Evolutionary conservation across 2,797 vertebrate genomes (phyloP).

Genomic region (Pipistrellus pipistrellus): DNA sequence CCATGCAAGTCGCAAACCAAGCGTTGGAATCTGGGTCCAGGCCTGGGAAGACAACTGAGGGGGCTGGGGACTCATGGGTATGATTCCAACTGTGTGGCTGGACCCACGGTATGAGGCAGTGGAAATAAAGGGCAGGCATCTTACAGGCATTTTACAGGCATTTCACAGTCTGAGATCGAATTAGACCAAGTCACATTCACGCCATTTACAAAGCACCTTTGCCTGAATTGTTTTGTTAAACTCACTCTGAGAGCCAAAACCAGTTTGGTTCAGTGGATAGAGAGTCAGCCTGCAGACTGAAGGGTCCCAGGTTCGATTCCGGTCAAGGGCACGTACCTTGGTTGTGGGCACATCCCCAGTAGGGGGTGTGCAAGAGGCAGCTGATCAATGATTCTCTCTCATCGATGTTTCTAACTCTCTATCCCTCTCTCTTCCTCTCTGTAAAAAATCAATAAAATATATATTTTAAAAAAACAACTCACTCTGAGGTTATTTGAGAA

Average conservation of each 20-base stretch:
- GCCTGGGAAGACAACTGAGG: neutral
- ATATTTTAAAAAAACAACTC: neutral
- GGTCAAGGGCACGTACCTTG: no score
- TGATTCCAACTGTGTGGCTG: neutral
- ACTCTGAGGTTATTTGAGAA: neutral
- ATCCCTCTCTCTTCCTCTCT: no score
- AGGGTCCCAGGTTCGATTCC: no score
- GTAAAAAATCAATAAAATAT: no score
- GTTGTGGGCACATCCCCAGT: no score
- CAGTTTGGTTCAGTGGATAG: no score
- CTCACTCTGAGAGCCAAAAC: neutral
- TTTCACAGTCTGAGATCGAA: neutral
- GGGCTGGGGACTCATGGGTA: neutral
- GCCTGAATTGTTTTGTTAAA: neutral
- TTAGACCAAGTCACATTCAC: neutral
- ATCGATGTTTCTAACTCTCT: no score
- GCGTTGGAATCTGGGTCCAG: neutral
- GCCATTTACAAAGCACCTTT: neutral
- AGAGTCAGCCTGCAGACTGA: no score
- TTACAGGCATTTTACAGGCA: neutral
- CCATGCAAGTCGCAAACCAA: neutral
- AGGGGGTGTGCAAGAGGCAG: no score
- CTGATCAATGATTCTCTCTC: no score
- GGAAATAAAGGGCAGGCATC: neutral
- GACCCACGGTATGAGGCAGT: neutral